Evolutionary conservation across 2,888 invertebrate species (phyloP).

Genomic region (Agonopterix subpropinquella): DNA sequence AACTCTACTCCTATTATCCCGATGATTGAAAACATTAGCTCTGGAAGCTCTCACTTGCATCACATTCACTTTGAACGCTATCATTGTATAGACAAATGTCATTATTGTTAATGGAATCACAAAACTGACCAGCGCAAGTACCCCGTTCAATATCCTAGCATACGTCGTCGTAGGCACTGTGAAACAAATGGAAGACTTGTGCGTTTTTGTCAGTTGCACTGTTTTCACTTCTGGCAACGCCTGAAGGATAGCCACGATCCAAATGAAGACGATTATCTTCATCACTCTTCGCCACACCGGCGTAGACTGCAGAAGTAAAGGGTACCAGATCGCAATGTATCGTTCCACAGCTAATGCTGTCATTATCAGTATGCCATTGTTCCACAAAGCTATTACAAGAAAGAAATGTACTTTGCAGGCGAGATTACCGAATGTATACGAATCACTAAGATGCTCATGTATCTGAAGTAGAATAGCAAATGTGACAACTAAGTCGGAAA

Average conservation of each 20-base stretch:
- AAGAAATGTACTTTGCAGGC: slow-evolving; percentile 42
- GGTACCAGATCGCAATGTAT: slow-evolving; percentile 45
- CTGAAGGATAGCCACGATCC: slow-evolving; percentile 39
- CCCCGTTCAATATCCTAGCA: slow-evolving; percentile 34
- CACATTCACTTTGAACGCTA: slow-evolving; percentile 39
- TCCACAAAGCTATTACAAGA: slow-evolving; percentile 37
- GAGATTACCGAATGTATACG: slow-evolving; percentile 22
- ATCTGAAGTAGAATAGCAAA: slow-evolving; percentile 42
- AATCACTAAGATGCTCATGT: slow-evolving; percentile 15
- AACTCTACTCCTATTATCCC: slow-evolving; percentile 40
- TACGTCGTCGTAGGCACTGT: slow-evolving; percentile 22
- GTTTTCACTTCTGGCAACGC: slow-evolving; percentile 41
- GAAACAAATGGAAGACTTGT: slow-evolving; percentile 31
- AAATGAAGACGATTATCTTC: slow-evolving; percentile 36
- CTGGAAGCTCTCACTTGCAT: slow-evolving; percentile 25
- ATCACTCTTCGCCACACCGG: slow-evolving; percentile 36
- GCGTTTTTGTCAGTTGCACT: slow-evolving; percentile 28
- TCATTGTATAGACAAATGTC: slow-evolving; percentile 43
- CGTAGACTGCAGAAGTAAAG: slow-evolving; percentile 29
- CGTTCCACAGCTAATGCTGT: slow-evolving; percentile 46
- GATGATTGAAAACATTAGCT: slow-evolving; percentile 39
- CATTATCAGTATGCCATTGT: slow-evolving; percentile 45
- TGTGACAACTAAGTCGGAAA: slow-evolving; percentile 50
- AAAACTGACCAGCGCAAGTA: slow-evolving; percentile 38
- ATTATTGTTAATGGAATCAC: slow-evolving; percentile 41